These are phyloP conservation scores for Rachycentron canadum DNA, from an alignment of 2,797 vertebrate species.

Conservation along the genomic window DNA sequence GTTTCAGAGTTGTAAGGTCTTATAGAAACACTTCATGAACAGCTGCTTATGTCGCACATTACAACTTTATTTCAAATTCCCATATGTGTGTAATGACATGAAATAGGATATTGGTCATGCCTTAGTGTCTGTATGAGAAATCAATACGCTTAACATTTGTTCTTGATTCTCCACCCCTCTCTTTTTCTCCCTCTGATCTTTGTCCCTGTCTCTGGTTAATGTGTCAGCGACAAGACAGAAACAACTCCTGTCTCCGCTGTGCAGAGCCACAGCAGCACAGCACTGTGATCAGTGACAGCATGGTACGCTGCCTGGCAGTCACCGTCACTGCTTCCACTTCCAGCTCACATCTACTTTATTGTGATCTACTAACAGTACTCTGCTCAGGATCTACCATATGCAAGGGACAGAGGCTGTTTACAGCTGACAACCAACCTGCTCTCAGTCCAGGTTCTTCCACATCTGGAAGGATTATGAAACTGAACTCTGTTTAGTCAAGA, in stretches of 20 bases:
- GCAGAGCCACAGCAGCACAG: constrained; percentile 5
- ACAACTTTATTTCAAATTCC: neutral
- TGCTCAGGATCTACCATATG: neutral
- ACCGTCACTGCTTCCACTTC: constrained; percentile 5
- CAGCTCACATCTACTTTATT: neutral
- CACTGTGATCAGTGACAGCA: constrained; percentile 31
- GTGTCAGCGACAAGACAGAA: neutral
- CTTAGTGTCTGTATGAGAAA: neutral
- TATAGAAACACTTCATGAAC: neutral
- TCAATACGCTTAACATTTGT: neutral
- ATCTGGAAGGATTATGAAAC: neutral
- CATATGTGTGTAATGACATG: neutral
- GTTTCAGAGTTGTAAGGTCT: neutral
- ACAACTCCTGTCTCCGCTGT: neutral
- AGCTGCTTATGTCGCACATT: neutral
- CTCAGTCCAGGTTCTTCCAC: neutral
- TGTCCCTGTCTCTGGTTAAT: neutral
- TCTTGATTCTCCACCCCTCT: neutral
- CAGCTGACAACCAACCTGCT: neutral
- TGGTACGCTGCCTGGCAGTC: constrained; percentile 3
- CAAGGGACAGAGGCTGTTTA: neutral
- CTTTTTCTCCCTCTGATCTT: constrained; percentile 6
- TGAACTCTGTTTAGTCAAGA: neutral
- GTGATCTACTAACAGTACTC: neutral
- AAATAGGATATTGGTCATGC: neutral